These are phyloP conservation scores for Diacarnus erythraeanus DNA, from an alignment of 37 sponge, comb jelly and placozoan species.

Conservation along the genomic window DNA sequence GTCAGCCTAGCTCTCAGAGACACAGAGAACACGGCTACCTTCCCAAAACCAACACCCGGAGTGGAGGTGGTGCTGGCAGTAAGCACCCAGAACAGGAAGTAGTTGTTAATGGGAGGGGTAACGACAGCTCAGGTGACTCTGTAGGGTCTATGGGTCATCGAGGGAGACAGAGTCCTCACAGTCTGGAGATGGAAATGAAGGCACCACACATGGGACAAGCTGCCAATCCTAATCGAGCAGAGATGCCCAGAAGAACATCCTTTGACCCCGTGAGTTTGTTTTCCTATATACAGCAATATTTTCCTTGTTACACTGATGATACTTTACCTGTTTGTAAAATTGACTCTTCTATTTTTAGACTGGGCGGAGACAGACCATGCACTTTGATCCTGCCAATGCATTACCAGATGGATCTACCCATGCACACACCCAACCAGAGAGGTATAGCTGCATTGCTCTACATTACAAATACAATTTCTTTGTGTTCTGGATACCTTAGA, in stretches of 20 bases:
- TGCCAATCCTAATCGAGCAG: constrained; percentile 63
- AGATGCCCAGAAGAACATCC: constrained; percentile 69
- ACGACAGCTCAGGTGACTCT: constrained; percentile 43
- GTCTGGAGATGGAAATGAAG: neutral
- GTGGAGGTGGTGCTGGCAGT: constrained; percentile 2
- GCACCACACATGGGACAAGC: constrained; percentile 31
- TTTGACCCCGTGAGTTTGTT: constrained; percentile 58
- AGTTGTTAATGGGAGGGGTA: constrained; percentile 35
- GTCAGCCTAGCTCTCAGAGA: constrained; percentile 38
- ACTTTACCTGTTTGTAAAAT: neutral
- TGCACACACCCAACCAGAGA: constrained; percentile 53
- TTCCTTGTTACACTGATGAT: neutral
- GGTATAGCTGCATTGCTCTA: constrained; percentile 16
- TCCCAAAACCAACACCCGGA: constrained; percentile 1
- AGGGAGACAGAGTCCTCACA: neutral
- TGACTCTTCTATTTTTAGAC: constrained; percentile 2
- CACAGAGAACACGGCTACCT: constrained; percentile 17
- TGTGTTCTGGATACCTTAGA: neutral
- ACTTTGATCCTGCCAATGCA: constrained; percentile 36
- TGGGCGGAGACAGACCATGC: constrained; percentile 57
- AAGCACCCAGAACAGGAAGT: neutral
- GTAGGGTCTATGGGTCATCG: constrained; percentile 9
- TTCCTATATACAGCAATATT: too few species aligned
- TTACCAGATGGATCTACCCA: constrained; percentile 2
- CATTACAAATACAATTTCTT: neutral